Base-by-base conservation (phyloP, 2,113 vertebrate genomes). In the Drymodes brunneopygia region DNA sequence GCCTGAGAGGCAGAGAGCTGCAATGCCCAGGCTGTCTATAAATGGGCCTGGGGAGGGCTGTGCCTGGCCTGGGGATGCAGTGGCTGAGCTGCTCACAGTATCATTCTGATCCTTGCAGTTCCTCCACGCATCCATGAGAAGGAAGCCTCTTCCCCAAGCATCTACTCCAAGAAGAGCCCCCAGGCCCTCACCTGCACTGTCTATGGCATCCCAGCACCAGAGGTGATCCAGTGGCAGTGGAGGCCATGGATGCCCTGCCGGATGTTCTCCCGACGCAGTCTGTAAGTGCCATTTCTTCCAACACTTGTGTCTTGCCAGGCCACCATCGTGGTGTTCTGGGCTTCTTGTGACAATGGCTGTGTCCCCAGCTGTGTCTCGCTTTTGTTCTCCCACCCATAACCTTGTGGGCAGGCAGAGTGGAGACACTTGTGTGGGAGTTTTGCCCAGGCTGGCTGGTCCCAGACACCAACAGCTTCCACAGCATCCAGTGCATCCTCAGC, bases 61-160 rank as follows among this genome's bases (percentile, higher is more conserved):
- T 58, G 57, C 16, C 48, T 45, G 48, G 53, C 31, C 36, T 66
- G 67, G 60, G 62, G 10, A n/a, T 38, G n/a, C 60, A 77, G 54
- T 12, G 2, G 58, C 74, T 66, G 58, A 72, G 40, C 44, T 1
- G 0, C 60, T 94, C 50, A 96, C 25, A 0, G 9, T 48, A 14
- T 81, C 67, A 7, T 66, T 97, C 90, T 87, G 95, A 31, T 88
- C 74, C 67, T 96, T 96, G 78, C 92, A 99, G 99, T 99, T 75
- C 98, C 99, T 54, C 99, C 99, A 1, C 98, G 98, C 95, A 99
- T 99, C 94, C 99, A 99, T 12, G 99, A 99, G 97, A 99, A 99
- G 93, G 99, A 99, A 95, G 98, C 99, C 21, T 99, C 99, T 31
- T 98, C 98, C 19, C 98, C 99, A 0, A 98, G 98, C 94, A 99